Base-by-base conservation (phyloP, 2,888 invertebrate genomes). In the Drosophila kanekoi region DNA sequence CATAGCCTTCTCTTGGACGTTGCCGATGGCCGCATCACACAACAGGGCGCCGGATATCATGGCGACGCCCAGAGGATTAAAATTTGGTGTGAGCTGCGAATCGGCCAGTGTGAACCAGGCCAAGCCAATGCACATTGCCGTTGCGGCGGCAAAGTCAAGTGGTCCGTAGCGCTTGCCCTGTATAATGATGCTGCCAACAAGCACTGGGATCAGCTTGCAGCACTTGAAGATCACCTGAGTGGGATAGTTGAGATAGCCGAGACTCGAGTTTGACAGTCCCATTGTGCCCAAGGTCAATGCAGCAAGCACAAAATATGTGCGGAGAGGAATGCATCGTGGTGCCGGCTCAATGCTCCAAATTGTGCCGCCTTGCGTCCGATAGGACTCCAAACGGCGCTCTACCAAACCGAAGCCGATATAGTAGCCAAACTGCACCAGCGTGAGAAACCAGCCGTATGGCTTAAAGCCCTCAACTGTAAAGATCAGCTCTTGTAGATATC, bases 171-270 rank as follows among this genome's bases (percentile, higher is more conserved):
- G 94, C 93, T 98, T 98, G 61, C 96, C 96, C 93, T 98, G 96
- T 87, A 99, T 98, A 51, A 99, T 90, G 77, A 98, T 97, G 79
- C 98, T 97, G 20, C 99, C 99, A 70, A 98, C 95, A 91, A 99
- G 94, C 0, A 99, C 99, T 0, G 99, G 99, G 83, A 99, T 97
- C 0, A 99, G 94, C 92, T 99, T 99, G 92, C 99, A 99, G 91
- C 98, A 98, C 92, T 99, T 99, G 91, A 99, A 99, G 86, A 99
- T 98, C 43, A 99, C 96, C 93, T 98, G 98, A 0, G 98, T 99
- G 0, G 99, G 98, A 92, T 98, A 99, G 92, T 99, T 99, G 11
- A 99, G 93, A 92, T 98, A 98, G 51, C 97, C 98, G 11, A 99
- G 93, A 1, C 98, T 97, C 4, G 98, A 95, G 92, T 99, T 99